A percentile compares a stretch with the other conserved stretches of the same genome.
phyloP scores from a whole-genome alignment of 2,888 invertebrate genomes.

The Metopia argyrocephala region DNA sequence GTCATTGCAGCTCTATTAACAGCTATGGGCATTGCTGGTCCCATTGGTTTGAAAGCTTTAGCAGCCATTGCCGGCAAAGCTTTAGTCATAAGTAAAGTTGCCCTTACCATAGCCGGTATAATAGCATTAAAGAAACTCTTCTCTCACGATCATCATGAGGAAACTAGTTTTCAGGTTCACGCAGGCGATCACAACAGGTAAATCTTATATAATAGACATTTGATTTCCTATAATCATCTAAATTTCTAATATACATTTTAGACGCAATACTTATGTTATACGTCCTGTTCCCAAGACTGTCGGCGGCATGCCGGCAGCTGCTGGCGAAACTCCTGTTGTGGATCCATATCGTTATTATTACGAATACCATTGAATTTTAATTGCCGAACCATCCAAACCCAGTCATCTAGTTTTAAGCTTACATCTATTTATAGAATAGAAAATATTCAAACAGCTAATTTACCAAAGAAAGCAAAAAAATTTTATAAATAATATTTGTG shows the following conservation, averaged over 20 bases:
- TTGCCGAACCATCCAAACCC: slow-evolving; percentile 18
- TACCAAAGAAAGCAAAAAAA: slow-evolving; percentile 49
- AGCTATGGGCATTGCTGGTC: slow-evolving; percentile 84
- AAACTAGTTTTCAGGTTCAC: slow-evolving; percentile 84
- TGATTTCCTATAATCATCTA: background rate
- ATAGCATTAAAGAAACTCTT: slow-evolving; percentile 86
- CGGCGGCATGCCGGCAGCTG: slow-evolving; percentile 68
- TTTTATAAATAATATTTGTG: slow-evolving; percentile 6
- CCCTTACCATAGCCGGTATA: slow-evolving; percentile 85
- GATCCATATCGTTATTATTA: slow-evolving; percentile 83
- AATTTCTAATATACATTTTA: slow-evolving; percentile 67
- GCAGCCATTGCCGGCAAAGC: slow-evolving; percentile 86
- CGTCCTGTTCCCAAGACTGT: slow-evolving; percentile 80
- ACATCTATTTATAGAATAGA: slow-evolving; percentile 42
- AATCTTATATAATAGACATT: slow-evolving; percentile 24
- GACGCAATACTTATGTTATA: slow-evolving; percentile 83
- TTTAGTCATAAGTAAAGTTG: slow-evolving; percentile 86
- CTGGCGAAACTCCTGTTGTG: slow-evolving; percentile 74
- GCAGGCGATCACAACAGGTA: slow-evolving; percentile 83
- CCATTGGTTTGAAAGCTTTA: slow-evolving; percentile 84
- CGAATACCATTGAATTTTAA: slow-evolving; percentile 76
- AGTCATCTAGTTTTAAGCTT: slow-evolving; percentile 61
- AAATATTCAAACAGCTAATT: slow-evolving; percentile 57
- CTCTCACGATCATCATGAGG: slow-evolving; percentile 83
- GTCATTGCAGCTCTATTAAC: slow-evolving; percentile 82